Base-by-base conservation (phyloP, 2,113 vertebrate species). In the Colinus virginianus region DNA sequence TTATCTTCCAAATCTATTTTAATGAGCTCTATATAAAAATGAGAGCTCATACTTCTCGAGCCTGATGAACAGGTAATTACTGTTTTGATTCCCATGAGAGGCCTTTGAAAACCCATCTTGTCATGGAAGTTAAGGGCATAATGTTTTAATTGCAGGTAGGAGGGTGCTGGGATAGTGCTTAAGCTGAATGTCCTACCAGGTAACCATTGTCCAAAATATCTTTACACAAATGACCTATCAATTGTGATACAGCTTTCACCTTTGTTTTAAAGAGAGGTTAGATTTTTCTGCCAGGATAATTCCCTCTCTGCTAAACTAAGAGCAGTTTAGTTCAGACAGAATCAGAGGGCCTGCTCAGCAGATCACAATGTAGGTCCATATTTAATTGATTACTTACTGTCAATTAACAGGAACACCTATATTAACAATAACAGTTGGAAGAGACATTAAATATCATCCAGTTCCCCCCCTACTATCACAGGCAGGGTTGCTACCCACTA, bases 1-100 rank as follows among this genome's bases (percentile, higher is more conserved):
- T 97, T 97, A 97, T 97, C 94, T 97, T 97, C 93, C 90, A 94
- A 97, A 96, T 97, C 96, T 96, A 94, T 96, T 97, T 97, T 97
- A 97, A 97, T 96, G 95, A 97, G 93, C 95, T 96, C 95, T 87
- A 92, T 96, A 96, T 97, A 97, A 96, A 96, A 97, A 96, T 90
- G 95, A 96, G 95, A 93, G 83, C 93, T 96, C 93, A 94, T 97
- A 95, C 91, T 94, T 97, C 94, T 97, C 32, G 1, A 96, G 86
- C 89, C 95, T 96, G 97, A 97, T 97, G 96, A 97, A 96, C 22
- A 2, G 72, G 88, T 97, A 97, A 97, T 97, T 97, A 97, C 91
- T 90, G 92, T 95, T 97, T 96, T 93, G 96, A 97, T 97, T 96
- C 97, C 96, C 96, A 90, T 66, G 94, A 96, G 95, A 95, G 78